Evolutionary conservation across 37 sponge, comb jelly and placozoan genomes (phyloP).

Genomic region (Crambe crambe): DNA sequence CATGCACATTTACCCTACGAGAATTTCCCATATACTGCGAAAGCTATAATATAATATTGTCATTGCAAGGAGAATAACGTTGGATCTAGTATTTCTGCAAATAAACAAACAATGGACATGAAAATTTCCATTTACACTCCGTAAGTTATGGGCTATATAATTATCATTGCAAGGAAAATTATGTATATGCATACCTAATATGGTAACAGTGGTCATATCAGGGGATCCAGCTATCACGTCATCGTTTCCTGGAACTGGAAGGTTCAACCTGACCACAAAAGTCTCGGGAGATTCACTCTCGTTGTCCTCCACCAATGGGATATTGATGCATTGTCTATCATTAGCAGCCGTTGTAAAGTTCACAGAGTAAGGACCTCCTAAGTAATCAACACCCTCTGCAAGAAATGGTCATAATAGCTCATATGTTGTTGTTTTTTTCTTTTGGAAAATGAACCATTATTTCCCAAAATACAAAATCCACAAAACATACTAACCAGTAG

Average conservation of each 20-base stretch:
- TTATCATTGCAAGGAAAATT: too few relatives aligned
- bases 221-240: neutral
- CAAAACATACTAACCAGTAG: neutral
- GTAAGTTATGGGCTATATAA: too few relatives aligned
- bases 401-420: too few relatives aligned
- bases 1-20: too few relatives aligned
- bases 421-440: neutral
- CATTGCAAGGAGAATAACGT: too few relatives aligned
- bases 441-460: neutral
- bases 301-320: neutral
- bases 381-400: slow-evolving; percentile 15
- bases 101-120: too few relatives aligned
- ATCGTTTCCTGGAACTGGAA: neutral
- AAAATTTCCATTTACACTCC: too few relatives aligned
- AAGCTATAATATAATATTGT: too few relatives aligned
- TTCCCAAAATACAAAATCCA: neutral
- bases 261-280: neutral
- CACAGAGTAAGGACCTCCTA: slow-evolving; percentile 5
- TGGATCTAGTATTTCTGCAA: too few relatives aligned
- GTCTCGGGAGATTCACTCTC: neutral
- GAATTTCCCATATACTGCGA: too few relatives aligned
- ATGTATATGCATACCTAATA: too few relatives aligned
- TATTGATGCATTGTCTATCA: neutral
- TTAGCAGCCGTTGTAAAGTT: neutral
- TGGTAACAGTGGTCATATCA: neutral